These are phyloP conservation scores for Falco punctatus DNA, from an alignment of 2,113 vertebrate species.

Conservation along the genomic window DNA sequence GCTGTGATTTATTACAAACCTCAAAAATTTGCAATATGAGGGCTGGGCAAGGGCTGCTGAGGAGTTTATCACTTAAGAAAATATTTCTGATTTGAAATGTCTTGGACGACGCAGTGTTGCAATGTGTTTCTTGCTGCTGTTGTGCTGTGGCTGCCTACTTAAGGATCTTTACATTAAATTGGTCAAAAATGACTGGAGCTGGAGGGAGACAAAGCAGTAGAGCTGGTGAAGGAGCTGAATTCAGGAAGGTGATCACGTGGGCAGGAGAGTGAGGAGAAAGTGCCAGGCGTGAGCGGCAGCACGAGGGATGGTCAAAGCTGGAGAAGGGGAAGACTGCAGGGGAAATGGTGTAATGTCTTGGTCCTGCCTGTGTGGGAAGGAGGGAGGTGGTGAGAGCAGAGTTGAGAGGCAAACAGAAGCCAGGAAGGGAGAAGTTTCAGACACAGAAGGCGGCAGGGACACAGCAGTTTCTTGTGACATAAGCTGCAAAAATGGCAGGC, in stretches of 20 bases:
- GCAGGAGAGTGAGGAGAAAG: neutral
- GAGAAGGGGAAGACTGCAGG: neutral
- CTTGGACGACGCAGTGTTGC: neutral
- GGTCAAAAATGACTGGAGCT: neutral
- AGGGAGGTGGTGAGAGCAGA: neutral
- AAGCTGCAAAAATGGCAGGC: constrained; percentile 31
- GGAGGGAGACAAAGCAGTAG: neutral
- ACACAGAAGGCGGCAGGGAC: neutral
- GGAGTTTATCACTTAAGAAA: neutral
- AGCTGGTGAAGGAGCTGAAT: neutral
- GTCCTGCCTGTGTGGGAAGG: neutral
- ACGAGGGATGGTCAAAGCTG: neutral
- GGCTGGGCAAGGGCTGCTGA: neutral
- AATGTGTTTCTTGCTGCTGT: neutral
- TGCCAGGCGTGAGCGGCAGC: neutral
- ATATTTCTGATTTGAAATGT: neutral
- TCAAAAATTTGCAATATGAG: neutral
- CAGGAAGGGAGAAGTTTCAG: neutral
- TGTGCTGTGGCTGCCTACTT: neutral
- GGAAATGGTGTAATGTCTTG: constrained; percentile 30
- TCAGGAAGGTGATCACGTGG: neutral
- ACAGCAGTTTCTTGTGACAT: constrained; percentile 10
- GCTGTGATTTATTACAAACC: neutral
- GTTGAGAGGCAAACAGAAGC: neutral
- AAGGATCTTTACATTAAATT: neutral